Conservation (phyloP, 2,113 vertebrate species). For the Cyanistes caeruleus region DNA sequence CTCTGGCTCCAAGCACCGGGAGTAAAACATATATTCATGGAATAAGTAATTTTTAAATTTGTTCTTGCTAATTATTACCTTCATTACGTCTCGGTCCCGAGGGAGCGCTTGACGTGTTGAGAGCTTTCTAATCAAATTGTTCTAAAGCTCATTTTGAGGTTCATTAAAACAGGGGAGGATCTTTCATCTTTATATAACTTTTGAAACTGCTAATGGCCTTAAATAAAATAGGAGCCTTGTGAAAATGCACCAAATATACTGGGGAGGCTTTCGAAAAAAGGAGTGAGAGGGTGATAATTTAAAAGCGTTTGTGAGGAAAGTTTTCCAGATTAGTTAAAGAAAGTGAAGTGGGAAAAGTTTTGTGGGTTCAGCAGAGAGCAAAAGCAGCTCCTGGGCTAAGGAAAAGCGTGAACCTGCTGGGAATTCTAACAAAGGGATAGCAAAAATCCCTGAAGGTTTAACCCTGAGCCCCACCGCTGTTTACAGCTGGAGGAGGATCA, state of each 20-base stretch:
- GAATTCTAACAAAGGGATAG: neutral
- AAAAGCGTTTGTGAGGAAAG: neutral
- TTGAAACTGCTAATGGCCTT: slow-evolving; percentile 31
- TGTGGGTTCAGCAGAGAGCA: neutral
- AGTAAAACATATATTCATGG: slow-evolving; percentile 50
- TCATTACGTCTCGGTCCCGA: slow-evolving; percentile 18
- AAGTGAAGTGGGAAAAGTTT: neutral
- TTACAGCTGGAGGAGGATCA: too few species aligned
- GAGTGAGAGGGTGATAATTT: neutral
- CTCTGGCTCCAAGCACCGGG: neutral
- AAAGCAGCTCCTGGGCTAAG: neutral
- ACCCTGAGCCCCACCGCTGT: neutral
- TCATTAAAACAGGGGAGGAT: slow-evolving; percentile 55
- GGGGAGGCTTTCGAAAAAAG: neutral
- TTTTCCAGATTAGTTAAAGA: neutral
- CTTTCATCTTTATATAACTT: slow-evolving; percentile 58
- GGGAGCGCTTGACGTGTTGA: neutral
- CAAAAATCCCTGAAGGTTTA: neutral
- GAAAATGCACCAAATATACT: neutral
- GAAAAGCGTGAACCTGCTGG: neutral
- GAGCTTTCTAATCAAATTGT: slow-evolving; percentile 63
- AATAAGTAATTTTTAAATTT: slow-evolving; percentile 43
- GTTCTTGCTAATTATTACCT: slow-evolving; percentile 65
- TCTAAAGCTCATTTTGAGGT: slow-evolving; percentile 50
- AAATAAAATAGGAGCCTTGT: slow-evolving; percentile 1